Evolutionary conservation across 2,797 vertebrate genomes (phyloP).

Genomic region (Danio kyathit): DNA sequence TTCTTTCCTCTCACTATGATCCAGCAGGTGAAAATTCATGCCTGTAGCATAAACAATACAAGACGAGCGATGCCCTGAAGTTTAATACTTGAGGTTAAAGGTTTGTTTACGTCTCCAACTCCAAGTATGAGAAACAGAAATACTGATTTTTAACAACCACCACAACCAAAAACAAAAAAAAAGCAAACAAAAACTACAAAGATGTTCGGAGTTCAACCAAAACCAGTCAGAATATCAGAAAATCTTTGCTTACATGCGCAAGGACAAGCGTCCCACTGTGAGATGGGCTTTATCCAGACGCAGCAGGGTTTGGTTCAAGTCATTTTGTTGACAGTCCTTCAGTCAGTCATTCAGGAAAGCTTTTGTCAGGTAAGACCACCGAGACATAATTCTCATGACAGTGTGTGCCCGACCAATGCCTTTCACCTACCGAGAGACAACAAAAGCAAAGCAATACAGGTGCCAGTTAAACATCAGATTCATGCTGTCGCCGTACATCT

Average conservation of each 20-base stretch:
- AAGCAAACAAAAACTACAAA: background rate
- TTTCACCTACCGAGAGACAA: slow-evolving; percentile 13
- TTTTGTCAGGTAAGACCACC: slow-evolving; percentile 30
- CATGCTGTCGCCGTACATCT: background rate
- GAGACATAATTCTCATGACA: slow-evolving; percentile 38
- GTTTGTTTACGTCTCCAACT: background rate
- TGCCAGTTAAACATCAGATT: slow-evolving; percentile 20
- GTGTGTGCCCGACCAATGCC: background rate
- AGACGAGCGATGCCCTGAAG: slow-evolving; percentile 1
- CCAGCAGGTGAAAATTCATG: background rate
- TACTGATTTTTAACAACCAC: background rate
- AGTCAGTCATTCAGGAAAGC: slow-evolving; percentile 36
- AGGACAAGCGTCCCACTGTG: slow-evolving; percentile 53
- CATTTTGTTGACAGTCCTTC: slow-evolving; percentile 43
- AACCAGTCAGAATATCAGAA: background rate
- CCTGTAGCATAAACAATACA: slow-evolving; percentile 7
- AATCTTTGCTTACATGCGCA: slow-evolving; percentile 46
- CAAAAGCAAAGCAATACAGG: background rate
- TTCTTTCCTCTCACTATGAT: background rate
- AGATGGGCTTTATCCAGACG: slow-evolving; percentile 34
- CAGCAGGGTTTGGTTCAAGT: slow-evolving; percentile 31
- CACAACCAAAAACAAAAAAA: background rate
- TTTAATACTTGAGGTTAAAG: slow-evolving; percentile 7
- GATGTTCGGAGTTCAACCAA: background rate
- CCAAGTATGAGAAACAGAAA: background rate